Base-by-base conservation (phyloP, 2,113 vertebrate species). In the Kryptolebias marmoratus region DNA sequence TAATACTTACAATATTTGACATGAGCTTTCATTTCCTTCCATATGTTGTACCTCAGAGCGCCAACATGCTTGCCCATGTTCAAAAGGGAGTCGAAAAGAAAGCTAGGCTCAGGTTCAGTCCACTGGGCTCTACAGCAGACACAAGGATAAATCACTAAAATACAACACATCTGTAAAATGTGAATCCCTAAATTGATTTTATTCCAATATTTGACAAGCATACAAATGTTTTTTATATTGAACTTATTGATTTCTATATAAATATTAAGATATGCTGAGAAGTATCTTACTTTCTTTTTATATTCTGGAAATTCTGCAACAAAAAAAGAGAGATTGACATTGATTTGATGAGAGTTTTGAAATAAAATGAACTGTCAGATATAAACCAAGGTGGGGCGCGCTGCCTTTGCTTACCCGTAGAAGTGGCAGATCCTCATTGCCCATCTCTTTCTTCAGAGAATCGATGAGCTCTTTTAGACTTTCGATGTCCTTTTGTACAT, bases 1-100 rank as follows among this genome's bases (percentile, higher is more conserved):
- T 44, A 3, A 31, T 64, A 92, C 93, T 93, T 68, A 94, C 93
- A 70, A 39, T 79, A 89, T 61, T 86, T 77, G 28, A 94, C 62
- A 18, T 87, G 73, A 13, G 45, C 28, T 71, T 89, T 85, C 90
- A 94, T 79, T 36, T 73, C 87, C 77, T 90, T 92, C 94, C 94
- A 94, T 64, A 94, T 80, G 31, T 91, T 93, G 84, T 84, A 93
- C 55, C 86, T 73, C 79, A 94, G 63, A 61, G 68, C 59, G 28
- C 94, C 94, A n/a, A 93, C 83, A 63, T 94, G 94, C 4, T 72
- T 75, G 13, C 87, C 80, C 86, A 92, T 77, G 67, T 92, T 18
- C 60, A 94, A 80, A 52, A 94, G 91, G 66, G 31, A 80, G 15
- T 72, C 67, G 0, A 65, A 1, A 28, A 71, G 28, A 42, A 78